These are phyloP conservation scores for Strongylocentrotus purpuratus DNA, from an alignment of 35 echinoderm and acorn worm genomes.

Conservation along the genomic window DNA sequence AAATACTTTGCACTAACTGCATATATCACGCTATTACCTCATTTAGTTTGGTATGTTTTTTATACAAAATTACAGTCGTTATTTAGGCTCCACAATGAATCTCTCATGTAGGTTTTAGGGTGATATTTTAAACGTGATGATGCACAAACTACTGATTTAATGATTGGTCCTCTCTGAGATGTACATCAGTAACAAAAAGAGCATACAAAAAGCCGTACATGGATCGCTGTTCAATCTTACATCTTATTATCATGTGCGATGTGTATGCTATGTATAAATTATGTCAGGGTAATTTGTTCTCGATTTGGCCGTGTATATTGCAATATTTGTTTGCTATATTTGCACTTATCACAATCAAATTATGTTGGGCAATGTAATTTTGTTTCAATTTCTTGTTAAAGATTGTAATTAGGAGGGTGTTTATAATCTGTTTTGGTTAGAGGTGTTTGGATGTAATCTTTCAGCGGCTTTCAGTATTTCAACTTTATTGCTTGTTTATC, in stretches of 20 bases:
- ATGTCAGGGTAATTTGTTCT: background rate
- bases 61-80: no score
- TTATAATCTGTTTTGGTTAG: background rate
- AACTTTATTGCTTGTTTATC: background rate
- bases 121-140: no score
- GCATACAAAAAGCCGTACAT: no score
- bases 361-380: background rate
- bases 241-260: background rate
- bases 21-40: no score
- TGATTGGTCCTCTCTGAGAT: no score
- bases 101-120: no score
- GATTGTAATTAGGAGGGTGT: background rate
- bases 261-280: background rate
- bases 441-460: background rate
- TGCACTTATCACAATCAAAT: background rate
- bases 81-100: no score
- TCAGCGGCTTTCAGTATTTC: background rate
- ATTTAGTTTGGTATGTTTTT: no score
- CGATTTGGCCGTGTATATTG: background rate
- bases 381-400: background rate
- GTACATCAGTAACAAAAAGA: no score
- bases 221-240: no score
- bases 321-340: background rate
- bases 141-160: no score
- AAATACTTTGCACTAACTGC: no score